Evolutionary conservation across 2,113 vertebrate species (phyloP), one percentile per base, ranked within the genome.

Genomic region (Hemicordylus capensis): DNA sequence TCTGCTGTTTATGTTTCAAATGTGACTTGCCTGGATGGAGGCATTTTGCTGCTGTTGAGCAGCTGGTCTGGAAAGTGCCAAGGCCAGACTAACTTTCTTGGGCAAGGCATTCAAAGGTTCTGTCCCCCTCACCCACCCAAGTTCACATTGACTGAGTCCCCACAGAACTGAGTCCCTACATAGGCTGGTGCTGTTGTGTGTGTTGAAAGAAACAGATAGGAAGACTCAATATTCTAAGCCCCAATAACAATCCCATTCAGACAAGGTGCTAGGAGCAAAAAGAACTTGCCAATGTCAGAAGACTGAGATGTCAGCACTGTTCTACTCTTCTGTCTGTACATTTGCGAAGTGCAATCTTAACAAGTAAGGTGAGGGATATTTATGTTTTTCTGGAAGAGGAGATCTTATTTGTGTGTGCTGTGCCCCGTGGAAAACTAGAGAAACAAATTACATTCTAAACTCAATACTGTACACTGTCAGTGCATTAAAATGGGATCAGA

Each of bases 391-490:
- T 83, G 17, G 3, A 37, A 83, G 17, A 81, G 76, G 2, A 89
- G 56, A 59, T 34, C 4, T 39, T 89, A 67, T 73, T 88, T 80
- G 3, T 56, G 74, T 76, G 39, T 51, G 9, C 59, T 89, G 26
- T 81, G 19, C 26, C 31, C 44, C 6, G 42, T 81, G 85, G 42
- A 48, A 87, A 28, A 12, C 48, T 34, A 72, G 34, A 31, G 63
- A 83, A 84, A 42, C 11, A 11, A 34, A 34, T 85, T 66, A 74
- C 73, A 85, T 34, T 44, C 84, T 64, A 74, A 87, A 80, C 24
- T 56, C 54, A 91, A 89, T 89, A 87, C n/a, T n/a, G n/a, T n/a
- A n/a, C 46, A 15, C 8, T 82, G 75, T 51, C 10, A 70, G 28
- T 22, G 12, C 39, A 87, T 59, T 83, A 69, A 83, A 85, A 81